Evolutionary conservation across 2,797 vertebrate species (phyloP).

Genomic region (Lepus townsendii): DNA sequence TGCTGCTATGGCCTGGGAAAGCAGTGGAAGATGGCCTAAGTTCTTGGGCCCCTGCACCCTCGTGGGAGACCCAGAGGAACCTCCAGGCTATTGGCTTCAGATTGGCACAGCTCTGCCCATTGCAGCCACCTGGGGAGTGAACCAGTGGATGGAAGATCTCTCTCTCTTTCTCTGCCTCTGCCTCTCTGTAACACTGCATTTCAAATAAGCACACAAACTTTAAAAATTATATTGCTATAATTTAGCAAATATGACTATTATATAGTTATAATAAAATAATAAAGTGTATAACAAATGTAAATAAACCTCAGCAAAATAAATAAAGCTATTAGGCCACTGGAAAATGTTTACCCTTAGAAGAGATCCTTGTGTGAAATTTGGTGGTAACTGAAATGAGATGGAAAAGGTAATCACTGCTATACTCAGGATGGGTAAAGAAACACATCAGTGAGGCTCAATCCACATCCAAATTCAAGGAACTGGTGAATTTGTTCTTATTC

Average conservation of each 20-base stretch:
- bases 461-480: neutral
- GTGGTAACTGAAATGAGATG: neutral
- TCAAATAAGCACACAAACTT: too few relatives aligned
- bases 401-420: neutral
- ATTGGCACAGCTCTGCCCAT: too few relatives aligned
- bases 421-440: neutral
- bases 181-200: too few relatives aligned
- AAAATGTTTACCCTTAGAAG: neutral
- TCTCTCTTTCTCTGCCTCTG: too few relatives aligned
- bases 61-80: too few relatives aligned
- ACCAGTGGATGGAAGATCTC: too few relatives aligned
- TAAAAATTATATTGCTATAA: neutral
- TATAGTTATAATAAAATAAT: neutral
- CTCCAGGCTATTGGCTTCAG: too few relatives aligned
- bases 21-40: too few relatives aligned
- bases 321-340: neutral
- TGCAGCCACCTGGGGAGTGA: too few relatives aligned
- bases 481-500: too few relatives aligned
- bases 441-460: neutral
- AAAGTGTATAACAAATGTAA: neutral
- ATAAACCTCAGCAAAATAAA: neutral
- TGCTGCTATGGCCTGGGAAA: too few relatives aligned
- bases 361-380: neutral
- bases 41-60: too few relatives aligned
- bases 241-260: neutral